Evolutionary conservation across 2,888 invertebrate genomes (phyloP).

Genomic region (Spisula solida): DNA sequence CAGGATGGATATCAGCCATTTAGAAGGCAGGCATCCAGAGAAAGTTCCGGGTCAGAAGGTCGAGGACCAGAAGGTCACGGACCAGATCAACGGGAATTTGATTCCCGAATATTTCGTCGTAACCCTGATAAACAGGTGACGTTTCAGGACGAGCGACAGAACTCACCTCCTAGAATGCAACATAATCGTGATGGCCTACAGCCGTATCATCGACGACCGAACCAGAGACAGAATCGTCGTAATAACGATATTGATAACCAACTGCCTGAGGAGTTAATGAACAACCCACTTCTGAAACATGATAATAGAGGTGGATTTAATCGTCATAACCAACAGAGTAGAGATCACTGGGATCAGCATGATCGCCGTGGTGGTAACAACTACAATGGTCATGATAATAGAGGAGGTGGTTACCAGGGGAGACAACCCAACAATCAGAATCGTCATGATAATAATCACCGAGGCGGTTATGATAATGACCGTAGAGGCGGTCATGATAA

Average conservation of each 20-base stretch:
- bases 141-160: constrained; percentile 59
- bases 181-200: constrained; percentile 48
- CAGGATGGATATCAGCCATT: constrained; percentile 51
- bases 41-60: constrained; percentile 68
- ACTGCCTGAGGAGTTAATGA: constrained; percentile 46
- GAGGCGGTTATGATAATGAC: constrained; percentile 17
- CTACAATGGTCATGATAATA: constrained; percentile 24
- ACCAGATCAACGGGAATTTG: constrained; percentile 57
- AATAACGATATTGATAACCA: constrained; percentile 48
- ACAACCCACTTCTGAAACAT: constrained; percentile 50
- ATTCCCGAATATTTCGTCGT: constrained; percentile 72
- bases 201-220: constrained; percentile 51
- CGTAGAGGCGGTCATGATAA: constrained; percentile 8
- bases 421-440: not conserved
- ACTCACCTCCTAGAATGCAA: constrained; percentile 52
- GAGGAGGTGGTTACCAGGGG: not conserved
- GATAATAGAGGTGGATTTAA: constrained; percentile 27
- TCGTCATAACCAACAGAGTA: constrained; percentile 40
- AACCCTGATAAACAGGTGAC: constrained; percentile 63
- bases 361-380: constrained; percentile 9
- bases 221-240: constrained; percentile 47
- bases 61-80: constrained; percentile 32
- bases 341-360: constrained; percentile 34
- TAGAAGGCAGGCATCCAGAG: constrained; percentile 64
- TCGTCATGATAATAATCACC: constrained; percentile 9